Evolutionary conservation across 64 coral and sea anemone species (phyloP).

Genomic region (Cladopsammia gracilis): DNA sequence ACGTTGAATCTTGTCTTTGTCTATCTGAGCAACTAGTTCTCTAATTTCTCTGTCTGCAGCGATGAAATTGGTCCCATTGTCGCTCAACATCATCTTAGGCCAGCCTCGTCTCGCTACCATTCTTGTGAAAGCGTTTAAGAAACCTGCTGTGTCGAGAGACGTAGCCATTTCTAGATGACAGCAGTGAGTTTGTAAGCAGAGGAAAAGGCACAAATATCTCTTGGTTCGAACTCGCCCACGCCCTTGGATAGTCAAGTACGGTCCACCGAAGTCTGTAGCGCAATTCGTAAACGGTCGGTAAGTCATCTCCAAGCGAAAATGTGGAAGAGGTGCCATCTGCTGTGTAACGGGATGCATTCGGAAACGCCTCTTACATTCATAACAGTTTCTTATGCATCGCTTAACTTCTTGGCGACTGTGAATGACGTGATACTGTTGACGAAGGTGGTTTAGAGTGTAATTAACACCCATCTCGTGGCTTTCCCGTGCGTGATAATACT

Average conservation of each 20-base stretch:
- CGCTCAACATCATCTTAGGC: slow-evolving; percentile 52
- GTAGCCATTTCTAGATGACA: slow-evolving; percentile 47
- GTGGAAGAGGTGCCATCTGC: slow-evolving; percentile 51
- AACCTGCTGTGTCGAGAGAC: slow-evolving; percentile 16
- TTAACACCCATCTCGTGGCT: slow-evolving; percentile 73
- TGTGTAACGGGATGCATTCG: not conserved
- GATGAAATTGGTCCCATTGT: slow-evolving; percentile 56
- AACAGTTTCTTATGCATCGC: slow-evolving; percentile 17
- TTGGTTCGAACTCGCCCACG: slow-evolving; percentile 49
- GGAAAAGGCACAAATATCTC: slow-evolving; percentile 49
- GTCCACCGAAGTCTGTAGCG: slow-evolving; percentile 26
- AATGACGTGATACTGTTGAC: slow-evolving; percentile 61
- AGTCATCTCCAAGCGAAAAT: slow-evolving; percentile 30
- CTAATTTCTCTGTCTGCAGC: slow-evolving; percentile 22
- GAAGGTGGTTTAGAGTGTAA: slow-evolving; percentile 68
- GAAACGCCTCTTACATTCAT: slow-evolving; percentile 14
- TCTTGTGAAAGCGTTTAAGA: slow-evolving; percentile 46
- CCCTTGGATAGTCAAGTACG: slow-evolving; percentile 49
- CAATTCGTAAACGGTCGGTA: slow-evolving; percentile 31
- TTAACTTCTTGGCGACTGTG: slow-evolving; percentile 50
- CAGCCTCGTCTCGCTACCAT: slow-evolving; percentile 55
- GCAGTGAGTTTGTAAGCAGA: slow-evolving; percentile 52
- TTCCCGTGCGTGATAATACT: slow-evolving; percentile 62
- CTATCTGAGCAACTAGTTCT: slow-evolving; percentile 40
- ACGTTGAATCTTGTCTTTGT: slow-evolving; percentile 34